Percentiles rank a stretch among this genome's conserved stretches.
Conservation (phyloP, 2,113 vertebrate genomes). For the Ardeotis arabs region DNA sequence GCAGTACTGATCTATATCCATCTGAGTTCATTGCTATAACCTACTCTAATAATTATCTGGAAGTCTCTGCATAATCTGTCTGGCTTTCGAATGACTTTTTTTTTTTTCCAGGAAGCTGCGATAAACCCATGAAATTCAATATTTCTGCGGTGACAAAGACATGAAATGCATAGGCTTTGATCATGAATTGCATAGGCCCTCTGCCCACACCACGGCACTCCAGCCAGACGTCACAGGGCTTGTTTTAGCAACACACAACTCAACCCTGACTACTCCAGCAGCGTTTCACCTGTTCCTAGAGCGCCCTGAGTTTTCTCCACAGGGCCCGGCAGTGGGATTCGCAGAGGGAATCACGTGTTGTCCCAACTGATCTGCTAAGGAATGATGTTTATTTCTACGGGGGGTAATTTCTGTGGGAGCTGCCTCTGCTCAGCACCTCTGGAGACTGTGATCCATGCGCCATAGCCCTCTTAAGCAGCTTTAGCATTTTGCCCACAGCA, state of each 20-base stretch:
- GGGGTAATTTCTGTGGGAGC: neutral
- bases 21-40: neutral
- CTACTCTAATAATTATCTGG: slow-evolving; percentile 31
- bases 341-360: neutral
- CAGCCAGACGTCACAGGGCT: slow-evolving; percentile 1
- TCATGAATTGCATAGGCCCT: slow-evolving; percentile 32
- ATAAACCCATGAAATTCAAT: slow-evolving; percentile 57
- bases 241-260: slow-evolving; percentile 21
- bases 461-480: neutral
- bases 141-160: slow-evolving; percentile 62
- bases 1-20: slow-evolving; percentile 7
- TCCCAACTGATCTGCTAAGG: neutral
- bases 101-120: neutral
- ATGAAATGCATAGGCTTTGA: slow-evolving; percentile 67
- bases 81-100: slow-evolving; percentile 14
- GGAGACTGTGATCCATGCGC: neutral
- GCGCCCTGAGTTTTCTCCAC: neutral
- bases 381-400: neutral
- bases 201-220: neutral
- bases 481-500: neutral
- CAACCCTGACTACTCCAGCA: neutral
- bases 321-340: neutral
- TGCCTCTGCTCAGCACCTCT: neutral
- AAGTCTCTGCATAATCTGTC: slow-evolving; percentile 52
- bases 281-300: neutral